Evolutionary conservation across 23 tunicate genomes (phyloP).

Genomic region (Ascidia mentula): DNA sequence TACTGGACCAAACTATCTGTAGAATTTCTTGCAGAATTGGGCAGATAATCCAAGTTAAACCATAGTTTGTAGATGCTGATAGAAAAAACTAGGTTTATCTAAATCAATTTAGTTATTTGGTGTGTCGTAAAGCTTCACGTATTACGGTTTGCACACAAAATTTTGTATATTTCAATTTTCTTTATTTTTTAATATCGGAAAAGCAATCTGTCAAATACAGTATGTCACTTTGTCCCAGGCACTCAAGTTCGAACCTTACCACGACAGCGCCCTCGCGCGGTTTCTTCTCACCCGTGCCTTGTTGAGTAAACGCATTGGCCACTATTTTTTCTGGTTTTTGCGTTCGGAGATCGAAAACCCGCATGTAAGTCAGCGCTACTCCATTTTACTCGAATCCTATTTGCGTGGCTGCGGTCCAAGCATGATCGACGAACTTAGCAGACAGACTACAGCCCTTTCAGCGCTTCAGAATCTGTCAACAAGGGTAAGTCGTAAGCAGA

Average conservation of each 20-base stretch:
- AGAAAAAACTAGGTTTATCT: no score
- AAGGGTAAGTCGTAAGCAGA: no score
- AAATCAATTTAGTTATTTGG: no score
- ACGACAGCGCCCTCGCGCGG: slow-evolving; percentile 92
- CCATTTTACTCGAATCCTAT: slow-evolving; percentile 81
- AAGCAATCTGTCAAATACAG: neutral
- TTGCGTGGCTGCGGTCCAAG: slow-evolving; percentile 78
- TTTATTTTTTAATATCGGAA: no score
- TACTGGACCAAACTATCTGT: no score
- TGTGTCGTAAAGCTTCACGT: no score
- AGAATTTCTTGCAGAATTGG: no score
- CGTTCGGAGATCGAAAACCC: slow-evolving; percentile 83
- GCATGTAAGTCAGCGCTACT: slow-evolving; percentile 82
- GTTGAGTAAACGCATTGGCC: slow-evolving; percentile 91
- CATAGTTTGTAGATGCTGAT: no score
- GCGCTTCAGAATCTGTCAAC: slow-evolving; percentile 54
- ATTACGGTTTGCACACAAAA: no score
- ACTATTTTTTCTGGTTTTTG: slow-evolving; percentile 91
- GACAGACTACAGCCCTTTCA: slow-evolving; percentile 50
- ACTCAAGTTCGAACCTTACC: slow-evolving; percentile 90
- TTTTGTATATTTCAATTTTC: no score
- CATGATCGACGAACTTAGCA: slow-evolving; percentile 62
- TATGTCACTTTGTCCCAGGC: slow-evolving; percentile 41
- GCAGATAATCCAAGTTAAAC: no score
- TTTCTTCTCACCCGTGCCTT: slow-evolving; percentile 76